phyloP scores from a whole-genome alignment of 1,140 invertebrate genomes.

The Hyles vespertilio region DNA sequence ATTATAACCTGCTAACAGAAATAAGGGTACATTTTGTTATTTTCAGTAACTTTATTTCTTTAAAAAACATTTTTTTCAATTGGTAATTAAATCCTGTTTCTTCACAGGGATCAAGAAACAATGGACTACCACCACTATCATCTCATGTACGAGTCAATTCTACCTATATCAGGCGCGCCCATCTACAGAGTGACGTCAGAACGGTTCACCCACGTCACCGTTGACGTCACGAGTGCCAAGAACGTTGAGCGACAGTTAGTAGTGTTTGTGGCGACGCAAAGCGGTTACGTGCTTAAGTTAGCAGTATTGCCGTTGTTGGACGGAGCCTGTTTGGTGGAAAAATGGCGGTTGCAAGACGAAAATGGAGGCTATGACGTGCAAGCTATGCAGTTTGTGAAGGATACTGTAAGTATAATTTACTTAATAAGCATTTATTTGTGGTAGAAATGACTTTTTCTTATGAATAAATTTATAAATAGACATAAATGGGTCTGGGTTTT shows the following conservation, averaged over 20 bases:
- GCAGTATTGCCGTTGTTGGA: constrained; percentile 81
- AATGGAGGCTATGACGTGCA: constrained; percentile 76
- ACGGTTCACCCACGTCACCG: constrained; percentile 86
- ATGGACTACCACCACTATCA: constrained; percentile 88
- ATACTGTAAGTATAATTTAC: constrained; percentile 79
- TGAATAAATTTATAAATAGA: no score
- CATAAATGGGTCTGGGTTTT: no score
- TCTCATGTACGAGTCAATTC: constrained; percentile 91
- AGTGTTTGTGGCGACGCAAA: constrained; percentile 86
- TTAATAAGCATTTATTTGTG: constrained; percentile 2
- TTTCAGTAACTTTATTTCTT: no score
- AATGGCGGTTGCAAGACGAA: constrained; percentile 84
- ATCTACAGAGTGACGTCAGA: constrained; percentile 83
- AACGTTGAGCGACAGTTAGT: constrained; percentile 80
- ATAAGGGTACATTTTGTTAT: no score
- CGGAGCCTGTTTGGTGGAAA: constrained; percentile 89
- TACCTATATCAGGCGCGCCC: constrained; percentile 82
- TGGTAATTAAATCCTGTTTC: neutral
- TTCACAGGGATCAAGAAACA: constrained; percentile 60
- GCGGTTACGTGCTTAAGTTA: constrained; percentile 88
- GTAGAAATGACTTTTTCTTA: neutral
- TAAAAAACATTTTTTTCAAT: no score
- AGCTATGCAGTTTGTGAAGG: constrained; percentile 87
- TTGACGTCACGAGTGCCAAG: constrained; percentile 85
- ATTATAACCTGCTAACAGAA: no score